Base-by-base conservation (phyloP, 2,888 invertebrate genomes). In the Bellardia pandia region DNA sequence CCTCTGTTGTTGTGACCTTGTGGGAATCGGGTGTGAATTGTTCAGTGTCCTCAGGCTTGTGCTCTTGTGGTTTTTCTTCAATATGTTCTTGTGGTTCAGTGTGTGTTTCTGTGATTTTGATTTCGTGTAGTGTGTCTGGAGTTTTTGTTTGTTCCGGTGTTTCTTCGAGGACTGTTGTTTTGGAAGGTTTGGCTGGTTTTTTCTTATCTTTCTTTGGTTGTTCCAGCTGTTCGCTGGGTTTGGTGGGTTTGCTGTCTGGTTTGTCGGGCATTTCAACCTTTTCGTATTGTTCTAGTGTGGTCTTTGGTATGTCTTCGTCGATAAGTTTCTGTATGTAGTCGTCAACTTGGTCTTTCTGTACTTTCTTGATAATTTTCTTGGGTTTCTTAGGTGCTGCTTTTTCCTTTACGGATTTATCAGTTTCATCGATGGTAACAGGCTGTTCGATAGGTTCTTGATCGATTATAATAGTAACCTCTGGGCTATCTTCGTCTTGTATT, bases 1-100 rank as follows among this genome's bases (percentile, higher is more conserved):
- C 92, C 91, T 91, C 91, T 89, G 86, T 91, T 89, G 92, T 90
- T 90, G 90, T 91, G 85, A 92, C 92, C 90, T 92, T 94, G 90
- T 91, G 91, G 90, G 91, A 91, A 90, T 92, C 91, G 88, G 93
- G 91, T 85, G 94, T 91, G 92, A 94, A 94, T 91, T 94, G 94
- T 90, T 92, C 92, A 89, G 91, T 92, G 91, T 92, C 91, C 91
- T 91, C 92, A 90, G 91, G 91, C 90, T 92, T 92, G 89, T 90
- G 90, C 86, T 89, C 88, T 87, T 88, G 80, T 86, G 88, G 85
- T 89, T 90, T 89, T 71, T 83, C 69, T 89, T 85, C 82, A 86
- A 81, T 89, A 88, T 85, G 86, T 88, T 89, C 90, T 88, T 86
- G 89, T 89, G 86, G 81, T 85, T 83, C 64, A 76, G 89, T 90